Base-by-base conservation (phyloP, 2,797 vertebrate genomes). In the Onychomys leucogaster region DNA sequence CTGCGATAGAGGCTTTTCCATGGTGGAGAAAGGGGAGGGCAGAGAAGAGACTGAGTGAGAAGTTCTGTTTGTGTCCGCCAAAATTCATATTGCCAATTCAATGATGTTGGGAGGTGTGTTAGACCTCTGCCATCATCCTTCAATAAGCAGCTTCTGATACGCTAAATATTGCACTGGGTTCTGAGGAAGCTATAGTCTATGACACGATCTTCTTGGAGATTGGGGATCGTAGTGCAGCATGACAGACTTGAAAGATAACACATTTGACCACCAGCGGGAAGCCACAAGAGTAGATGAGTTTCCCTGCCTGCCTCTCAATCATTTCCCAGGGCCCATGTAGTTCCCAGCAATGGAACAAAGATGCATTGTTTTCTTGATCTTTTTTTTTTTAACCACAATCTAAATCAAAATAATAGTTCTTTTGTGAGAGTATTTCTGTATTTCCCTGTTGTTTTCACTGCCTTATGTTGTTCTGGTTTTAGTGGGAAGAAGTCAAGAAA, bases 401-500 rank as follows among this genome's bases (percentile, higher is more conserved):
- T 76, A 49, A 12, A 43, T 87, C 57, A n/a, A 80, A 75, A 93
- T 92, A 97, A 95, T 71, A 87, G 91, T 77, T 32, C 49, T 49
- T 90, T 88, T 95, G 90, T 95, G 63, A 12, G 23, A 63, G 13
- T 46, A 13, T 84, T 92, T 97, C 63, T 95, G 52, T 87, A 57
- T 78, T 89, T 93, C 21, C 65, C 52, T 82, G 21, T 73, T 77
- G 37, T 88, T 97, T 94, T 77, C 32, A 69, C 29, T 71, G 67
- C 76, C 84, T 86, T 61, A 65, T 89, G 88, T 91, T 57, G 21
- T 94, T 87, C 84, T 85, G 1, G 41, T 94, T 92, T 96, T 78
- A 86, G 69, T 55, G 41, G 52, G 17, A 25, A 82, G 41, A 90
- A 96, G 13, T 69, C n/a, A 80, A 92, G 14, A 75, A 96, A 88